Evolutionary conservation across 2,113 vertebrate genomes (phyloP).

Genomic region (Esox niger): DNA sequence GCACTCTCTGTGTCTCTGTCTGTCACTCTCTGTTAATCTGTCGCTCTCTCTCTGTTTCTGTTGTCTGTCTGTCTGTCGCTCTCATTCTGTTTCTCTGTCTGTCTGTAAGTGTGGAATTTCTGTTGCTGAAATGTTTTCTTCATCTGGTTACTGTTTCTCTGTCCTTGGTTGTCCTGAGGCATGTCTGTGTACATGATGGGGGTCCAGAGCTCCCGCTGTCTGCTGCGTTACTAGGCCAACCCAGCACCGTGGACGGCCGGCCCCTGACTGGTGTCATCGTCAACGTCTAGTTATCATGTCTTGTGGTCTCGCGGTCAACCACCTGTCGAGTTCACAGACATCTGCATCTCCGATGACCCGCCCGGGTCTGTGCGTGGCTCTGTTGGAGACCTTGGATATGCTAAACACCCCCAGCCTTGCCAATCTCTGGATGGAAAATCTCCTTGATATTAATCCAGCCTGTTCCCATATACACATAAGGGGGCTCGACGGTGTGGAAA

Average conservation of each 20-base stretch:
- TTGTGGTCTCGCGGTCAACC: constrained; percentile 63
- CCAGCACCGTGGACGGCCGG: constrained; percentile 53
- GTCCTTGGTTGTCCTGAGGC: constrained; percentile 46
- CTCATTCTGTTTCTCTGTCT: neutral
- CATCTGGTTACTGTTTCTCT: constrained; percentile 1
- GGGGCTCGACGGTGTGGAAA: neutral
- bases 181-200: constrained; percentile 32
- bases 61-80: constrained; percentile 4
- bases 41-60: too few species aligned
- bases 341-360: constrained; percentile 60
- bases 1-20: too few species aligned
- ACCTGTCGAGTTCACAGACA: constrained; percentile 75
- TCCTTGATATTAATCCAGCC: constrained; percentile 30
- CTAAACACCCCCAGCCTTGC: constrained; percentile 63
- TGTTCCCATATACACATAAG: neutral
- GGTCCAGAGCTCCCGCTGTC: constrained; percentile 51
- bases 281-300: constrained; percentile 76
- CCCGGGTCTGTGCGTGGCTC: constrained; percentile 58
- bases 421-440: constrained; percentile 39
- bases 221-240: constrained; percentile 67
- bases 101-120: too few species aligned
- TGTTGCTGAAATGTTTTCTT: neutral
- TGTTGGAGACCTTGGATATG: constrained; percentile 75
- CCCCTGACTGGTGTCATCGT: constrained; percentile 59
- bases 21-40: too few species aligned